phyloP scores from a whole-genome alignment of 2,888 invertebrate species.

The Chalcosyrphus nemorum region DNA sequence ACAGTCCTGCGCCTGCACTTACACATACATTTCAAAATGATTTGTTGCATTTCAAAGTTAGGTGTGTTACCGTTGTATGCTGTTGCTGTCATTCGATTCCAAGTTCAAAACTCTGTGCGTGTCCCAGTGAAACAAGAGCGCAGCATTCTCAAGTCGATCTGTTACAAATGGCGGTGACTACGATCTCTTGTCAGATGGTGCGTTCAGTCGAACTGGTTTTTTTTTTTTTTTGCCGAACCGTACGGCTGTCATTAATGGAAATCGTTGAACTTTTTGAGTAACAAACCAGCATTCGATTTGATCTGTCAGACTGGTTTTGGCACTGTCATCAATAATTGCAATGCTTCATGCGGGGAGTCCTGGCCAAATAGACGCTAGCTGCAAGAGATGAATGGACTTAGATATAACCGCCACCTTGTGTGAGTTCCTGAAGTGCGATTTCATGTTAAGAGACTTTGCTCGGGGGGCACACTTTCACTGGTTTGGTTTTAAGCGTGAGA shows the following conservation, averaged over 20 bases:
- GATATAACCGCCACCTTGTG: background rate
- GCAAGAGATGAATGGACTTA: background rate
- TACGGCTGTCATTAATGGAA: slow-evolving; percentile 53
- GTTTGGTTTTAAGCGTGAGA: slow-evolving; percentile 22
- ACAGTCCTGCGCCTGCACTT: background rate
- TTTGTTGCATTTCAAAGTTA: slow-evolving; percentile 45
- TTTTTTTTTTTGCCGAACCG: no score
- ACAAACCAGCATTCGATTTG: slow-evolving; percentile 18
- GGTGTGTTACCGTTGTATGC: slow-evolving; percentile 45
- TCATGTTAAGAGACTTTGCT: background rate
- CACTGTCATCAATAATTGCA: slow-evolving; percentile 56
- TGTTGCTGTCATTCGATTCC: slow-evolving; percentile 8
- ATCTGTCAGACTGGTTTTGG: slow-evolving; percentile 44
- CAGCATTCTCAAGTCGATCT: slow-evolving; percentile 59
- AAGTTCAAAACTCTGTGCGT: slow-evolving; percentile 66
- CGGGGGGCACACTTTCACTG: slow-evolving; percentile 22
- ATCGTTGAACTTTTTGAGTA: slow-evolving; percentile 51
- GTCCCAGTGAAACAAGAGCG: slow-evolving; percentile 44
- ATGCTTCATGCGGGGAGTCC: background rate
- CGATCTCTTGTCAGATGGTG: background rate
- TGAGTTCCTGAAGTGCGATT: slow-evolving; percentile 3
- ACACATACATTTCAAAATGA: slow-evolving; percentile 12
- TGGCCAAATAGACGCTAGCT: background rate
- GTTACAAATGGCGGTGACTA: background rate
- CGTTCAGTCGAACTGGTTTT: slow-evolving; percentile 35